These are phyloP conservation scores for Diabrotica undecimpunctata DNA, from an alignment of 1,140 invertebrate species.

Conservation along the genomic window DNA sequence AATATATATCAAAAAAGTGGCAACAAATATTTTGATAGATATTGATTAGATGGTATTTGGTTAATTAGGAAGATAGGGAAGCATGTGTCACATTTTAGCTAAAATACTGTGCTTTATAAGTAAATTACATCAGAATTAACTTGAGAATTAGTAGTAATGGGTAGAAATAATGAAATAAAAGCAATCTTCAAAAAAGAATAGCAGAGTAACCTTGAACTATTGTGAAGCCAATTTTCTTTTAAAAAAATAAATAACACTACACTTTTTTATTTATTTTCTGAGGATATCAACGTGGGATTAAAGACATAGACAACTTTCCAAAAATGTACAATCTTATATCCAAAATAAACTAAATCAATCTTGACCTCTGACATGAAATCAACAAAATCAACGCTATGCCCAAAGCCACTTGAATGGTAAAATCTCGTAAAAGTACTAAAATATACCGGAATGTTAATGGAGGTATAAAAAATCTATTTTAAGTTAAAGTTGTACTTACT, in stretches of 20 bases:
- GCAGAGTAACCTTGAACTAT: conserved; percentile 33
- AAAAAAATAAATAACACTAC: neutral
- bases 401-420: conserved; percentile 7
- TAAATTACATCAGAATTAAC: no score
- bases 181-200: conserved; percentile 5
- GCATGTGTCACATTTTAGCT: no score
- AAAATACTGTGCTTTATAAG: no score
- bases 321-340: neutral
- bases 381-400: conserved; percentile 27
- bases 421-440: neutral
- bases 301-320: neutral
- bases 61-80: no score
- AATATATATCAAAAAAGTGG: no score
- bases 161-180: no score
- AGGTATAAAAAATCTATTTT: neutral
- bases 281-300: neutral
- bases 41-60: no score
- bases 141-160: no score
- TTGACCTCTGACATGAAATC: conserved; percentile 36
- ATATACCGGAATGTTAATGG: neutral
- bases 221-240: conserved; percentile 9
- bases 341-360: conserved; percentile 26
- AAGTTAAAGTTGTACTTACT: conserved; percentile 31
- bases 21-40: no score
- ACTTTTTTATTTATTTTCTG: no score